Evolutionary conservation across 2,888 invertebrate genomes (phyloP).

Genomic region (Onchidella celtica): DNA sequence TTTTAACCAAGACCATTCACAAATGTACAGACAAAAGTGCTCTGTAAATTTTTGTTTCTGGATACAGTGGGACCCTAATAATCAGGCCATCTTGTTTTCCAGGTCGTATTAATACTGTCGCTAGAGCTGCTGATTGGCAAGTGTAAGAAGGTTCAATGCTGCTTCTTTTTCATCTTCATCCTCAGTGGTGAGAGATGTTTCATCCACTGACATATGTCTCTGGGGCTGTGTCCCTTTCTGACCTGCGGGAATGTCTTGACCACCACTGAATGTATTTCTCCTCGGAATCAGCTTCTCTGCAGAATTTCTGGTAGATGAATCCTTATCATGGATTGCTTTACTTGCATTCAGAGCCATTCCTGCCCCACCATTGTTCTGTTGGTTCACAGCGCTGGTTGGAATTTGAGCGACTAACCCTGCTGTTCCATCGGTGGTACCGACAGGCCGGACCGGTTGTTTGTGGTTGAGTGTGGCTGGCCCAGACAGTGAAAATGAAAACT

Average conservation of each 20-base stretch:
- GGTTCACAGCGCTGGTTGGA: not conserved
- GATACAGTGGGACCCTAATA: too few relatives aligned
- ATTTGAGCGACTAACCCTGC: not conserved
- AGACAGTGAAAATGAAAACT: constrained; percentile 42
- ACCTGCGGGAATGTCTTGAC: not conserved
- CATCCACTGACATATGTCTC: constrained; percentile 16
- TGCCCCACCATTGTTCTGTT: not conserved
- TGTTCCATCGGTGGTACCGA: not conserved
- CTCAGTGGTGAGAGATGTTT: constrained; percentile 20
- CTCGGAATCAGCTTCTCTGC: not conserved
- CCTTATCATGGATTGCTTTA: not conserved
- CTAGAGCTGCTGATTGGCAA: constrained; percentile 50
- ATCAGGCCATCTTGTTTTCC: too few relatives aligned
- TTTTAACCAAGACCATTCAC: too few relatives aligned
- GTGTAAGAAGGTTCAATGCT: constrained; percentile 50
- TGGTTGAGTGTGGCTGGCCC: constrained; percentile 16
- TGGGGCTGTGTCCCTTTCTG: not conserved
- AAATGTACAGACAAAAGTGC: too few relatives aligned
- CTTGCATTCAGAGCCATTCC: not conserved
- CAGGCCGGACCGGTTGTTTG: not conserved
- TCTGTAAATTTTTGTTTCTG: too few relatives aligned
- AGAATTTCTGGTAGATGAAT: not conserved
- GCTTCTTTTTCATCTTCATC: constrained; percentile 52
- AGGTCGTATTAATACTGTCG: too few relatives aligned
- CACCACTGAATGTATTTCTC: not conserved